phyloP scores from a whole-genome alignment of 2,888 invertebrate species.

The Eupithecia insigniata region DNA sequence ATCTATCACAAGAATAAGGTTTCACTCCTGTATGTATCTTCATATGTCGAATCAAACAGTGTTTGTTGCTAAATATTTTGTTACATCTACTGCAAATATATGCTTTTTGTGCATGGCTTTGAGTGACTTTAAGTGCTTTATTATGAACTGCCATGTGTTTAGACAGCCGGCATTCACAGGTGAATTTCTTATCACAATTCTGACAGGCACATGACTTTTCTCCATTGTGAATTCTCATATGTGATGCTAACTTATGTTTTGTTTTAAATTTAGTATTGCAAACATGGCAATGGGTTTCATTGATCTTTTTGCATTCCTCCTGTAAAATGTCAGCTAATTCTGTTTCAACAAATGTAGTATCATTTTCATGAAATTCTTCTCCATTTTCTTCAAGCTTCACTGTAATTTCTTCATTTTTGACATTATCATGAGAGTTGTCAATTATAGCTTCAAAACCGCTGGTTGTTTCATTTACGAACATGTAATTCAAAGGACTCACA shows the following conservation, averaged over 20 bases:
- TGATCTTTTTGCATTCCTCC: slow-evolving; percentile 6
- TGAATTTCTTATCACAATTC: slow-evolving; percentile 13
- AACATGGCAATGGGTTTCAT: not conserved
- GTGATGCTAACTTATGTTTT: slow-evolving; percentile 10
- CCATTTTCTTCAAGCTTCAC: slow-evolving; percentile 2
- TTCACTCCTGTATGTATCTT: slow-evolving; percentile 9
- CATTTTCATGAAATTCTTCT: slow-evolving; percentile 11
- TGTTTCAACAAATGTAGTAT: not conserved
- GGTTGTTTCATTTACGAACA: slow-evolving; percentile 4
- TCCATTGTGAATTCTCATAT: slow-evolving; percentile 22
- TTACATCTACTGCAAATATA: slow-evolving; percentile 6
- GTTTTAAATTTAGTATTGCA: slow-evolving; percentile 2
- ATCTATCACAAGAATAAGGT: slow-evolving; percentile 10
- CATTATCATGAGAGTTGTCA: not conserved
- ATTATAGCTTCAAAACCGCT: not conserved
- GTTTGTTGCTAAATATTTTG: slow-evolving; percentile 12
- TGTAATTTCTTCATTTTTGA: slow-evolving; percentile 1
- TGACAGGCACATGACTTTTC: slow-evolving; percentile 15
- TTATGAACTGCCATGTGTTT: slow-evolving; percentile 9
- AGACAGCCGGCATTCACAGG: not conserved
- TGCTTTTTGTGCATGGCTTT: not conserved
- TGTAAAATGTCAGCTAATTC: not conserved
- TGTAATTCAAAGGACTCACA: not conserved
- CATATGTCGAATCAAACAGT: not conserved
- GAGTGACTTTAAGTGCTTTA: not conserved